These are phyloP conservation scores for Sinohyriopsis cumingii DNA, from an alignment of 2,888 invertebrate genomes.

Conservation along the genomic window DNA sequence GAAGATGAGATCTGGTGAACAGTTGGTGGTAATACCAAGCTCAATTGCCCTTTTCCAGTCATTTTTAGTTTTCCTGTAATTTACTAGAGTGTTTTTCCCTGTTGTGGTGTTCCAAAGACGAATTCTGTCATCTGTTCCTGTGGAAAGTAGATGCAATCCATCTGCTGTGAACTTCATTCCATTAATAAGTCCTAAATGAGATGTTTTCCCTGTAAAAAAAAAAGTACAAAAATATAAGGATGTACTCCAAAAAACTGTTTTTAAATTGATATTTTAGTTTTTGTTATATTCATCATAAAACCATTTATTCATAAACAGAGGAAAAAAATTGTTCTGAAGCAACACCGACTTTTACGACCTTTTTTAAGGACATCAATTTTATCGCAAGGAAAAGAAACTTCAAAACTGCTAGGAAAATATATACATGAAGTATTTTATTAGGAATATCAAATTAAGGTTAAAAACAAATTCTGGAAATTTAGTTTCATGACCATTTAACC, in stretches of 20 bases:
- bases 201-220: constrained; percentile 56
- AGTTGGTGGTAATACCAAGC: constrained; percentile 64
- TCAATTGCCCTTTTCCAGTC: constrained; percentile 63
- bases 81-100: constrained; percentile 70
- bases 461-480: no score
- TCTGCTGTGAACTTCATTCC: constrained; percentile 72
- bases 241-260: not conserved
- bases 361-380: no score
- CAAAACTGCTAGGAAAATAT: no score
- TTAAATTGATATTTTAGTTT: not conserved
- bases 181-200: constrained; percentile 73
- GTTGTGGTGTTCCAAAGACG: constrained; percentile 70
- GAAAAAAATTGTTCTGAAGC: no score
- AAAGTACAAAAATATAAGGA: not conserved
- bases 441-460: no score
- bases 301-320: no score
- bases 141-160: constrained; percentile 72
- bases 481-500: no score
- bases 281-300: no score
- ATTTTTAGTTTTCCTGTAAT: constrained; percentile 70
- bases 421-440: no score
- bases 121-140: constrained; percentile 72
- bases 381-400: no score
- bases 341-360: no score
- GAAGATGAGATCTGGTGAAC: constrained; percentile 68